A percentile compares a stretch with the other conserved stretches of the same genome.
Conservation (phyloP, 2,113 vertebrate species). For the Leucopsar rothschildi region DNA sequence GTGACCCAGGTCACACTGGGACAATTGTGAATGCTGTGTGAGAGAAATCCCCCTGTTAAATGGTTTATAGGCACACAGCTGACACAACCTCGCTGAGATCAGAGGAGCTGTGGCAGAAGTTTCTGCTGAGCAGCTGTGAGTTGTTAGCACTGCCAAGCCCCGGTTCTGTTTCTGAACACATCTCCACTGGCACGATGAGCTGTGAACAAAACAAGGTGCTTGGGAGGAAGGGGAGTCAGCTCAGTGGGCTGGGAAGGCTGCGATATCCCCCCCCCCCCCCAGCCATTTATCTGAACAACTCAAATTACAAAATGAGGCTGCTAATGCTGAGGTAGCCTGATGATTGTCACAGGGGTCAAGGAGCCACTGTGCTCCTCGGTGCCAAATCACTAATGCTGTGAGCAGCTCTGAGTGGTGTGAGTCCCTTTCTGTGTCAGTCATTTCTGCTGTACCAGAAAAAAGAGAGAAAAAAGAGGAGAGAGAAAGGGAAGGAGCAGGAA, state of each 20-base stretch:
- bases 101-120: neutral
- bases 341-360: rapidly evolving
- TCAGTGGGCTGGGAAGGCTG: neutral
- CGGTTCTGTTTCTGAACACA: neutral
- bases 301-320: neutral
- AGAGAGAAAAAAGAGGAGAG: neutral
- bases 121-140: neutral
- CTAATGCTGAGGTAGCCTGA: neutral
- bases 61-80: rapidly evolving
- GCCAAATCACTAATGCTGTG: neutral
- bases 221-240: neutral
- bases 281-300: neutral
- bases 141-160: neutral
- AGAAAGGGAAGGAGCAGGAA: neutral
- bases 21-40: neutral
- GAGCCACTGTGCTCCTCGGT: neutral
- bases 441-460: neutral
- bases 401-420: neutral
- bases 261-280: too few species aligned
- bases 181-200: neutral
- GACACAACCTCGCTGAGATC: neutral
- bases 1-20: neutral
- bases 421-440: neutral
- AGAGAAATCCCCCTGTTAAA: neutral
- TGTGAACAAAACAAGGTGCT: neutral